Base-by-base conservation (phyloP, 2,797 vertebrate species). In the Hoplostethus atlanticus region DNA sequence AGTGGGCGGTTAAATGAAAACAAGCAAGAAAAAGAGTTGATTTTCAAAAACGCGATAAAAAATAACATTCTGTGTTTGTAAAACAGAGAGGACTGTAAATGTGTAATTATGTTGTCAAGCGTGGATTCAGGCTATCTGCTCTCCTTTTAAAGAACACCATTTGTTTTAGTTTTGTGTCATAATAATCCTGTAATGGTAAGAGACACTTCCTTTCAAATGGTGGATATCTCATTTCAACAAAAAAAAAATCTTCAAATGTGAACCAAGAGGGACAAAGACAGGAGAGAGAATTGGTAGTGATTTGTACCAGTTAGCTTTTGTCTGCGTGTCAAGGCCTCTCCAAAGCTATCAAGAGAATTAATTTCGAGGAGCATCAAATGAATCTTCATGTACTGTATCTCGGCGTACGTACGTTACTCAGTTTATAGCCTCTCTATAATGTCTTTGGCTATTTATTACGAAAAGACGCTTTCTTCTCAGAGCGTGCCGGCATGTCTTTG, bases 1-100 rank as follows among this genome's bases (percentile, higher is more conserved):
- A 66, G 70, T 9, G 62, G 79, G 54, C n/a, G 30, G 64, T 63
- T 76, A 69, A 84, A 81, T 68, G 65, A 86, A 80, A 84, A 80
- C 79, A 81, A 80, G 65, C 34, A 50, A 17, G 46, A 68, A 77
- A 86, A 68, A 7, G 38, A 59, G 46, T 54, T 77, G 73, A 53
- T 76, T 77, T 46, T 75, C 3, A 51, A 48, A 62, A 78, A 81
- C 52, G 38, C 8, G 64, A 62, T 55, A 63, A 64, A 81, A 42
- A 68, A 54, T 58, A 75, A 71, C 38, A 47, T 16, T 76, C 16
- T 2, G 40, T 42, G 11, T 42, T 11, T 42, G 9, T 42, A 42
- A 10, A 42, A 11, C 40, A 11, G 40, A 0, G 31, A 63, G 58
- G 77, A 64, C 40, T 42, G 40, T 42, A 42, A 40, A 40, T 40